Percentiles rank a stretch among this genome's conserved stretches.
phyloP scores from a whole-genome alignment of 2,113 vertebrate species.

The Physeter macrocephalus region DNA sequence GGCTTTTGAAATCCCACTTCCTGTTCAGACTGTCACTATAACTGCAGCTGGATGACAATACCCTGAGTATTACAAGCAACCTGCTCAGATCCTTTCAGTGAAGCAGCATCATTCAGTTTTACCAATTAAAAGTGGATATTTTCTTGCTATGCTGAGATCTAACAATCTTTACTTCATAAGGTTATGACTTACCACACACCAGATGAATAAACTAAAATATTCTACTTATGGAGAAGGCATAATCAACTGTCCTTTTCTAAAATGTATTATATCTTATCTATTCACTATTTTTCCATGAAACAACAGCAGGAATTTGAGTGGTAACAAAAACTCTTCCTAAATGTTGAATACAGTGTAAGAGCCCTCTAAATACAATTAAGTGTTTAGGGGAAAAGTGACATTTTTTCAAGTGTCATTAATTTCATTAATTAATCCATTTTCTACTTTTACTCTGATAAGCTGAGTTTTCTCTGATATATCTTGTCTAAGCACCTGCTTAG shows the following conservation, averaged over 20 bases:
- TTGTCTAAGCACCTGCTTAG: background rate
- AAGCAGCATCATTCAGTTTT: background rate
- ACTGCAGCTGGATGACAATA: background rate
- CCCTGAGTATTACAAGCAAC: background rate
- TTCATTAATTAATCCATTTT: background rate
- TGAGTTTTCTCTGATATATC: background rate
- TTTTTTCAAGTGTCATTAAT: background rate
- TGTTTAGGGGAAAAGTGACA: background rate
- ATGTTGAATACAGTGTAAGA: background rate
- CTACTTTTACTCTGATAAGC: background rate
- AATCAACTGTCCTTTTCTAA: background rate
- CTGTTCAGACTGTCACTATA: background rate
- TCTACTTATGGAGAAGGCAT: background rate
- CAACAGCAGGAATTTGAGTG: background rate
- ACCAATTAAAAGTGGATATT: conserved; percentile 24
- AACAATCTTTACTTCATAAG: background rate
- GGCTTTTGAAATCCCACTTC: conserved; percentile 26
- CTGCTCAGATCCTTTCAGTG: background rate
- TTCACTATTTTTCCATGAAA: background rate
- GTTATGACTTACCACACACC: background rate
- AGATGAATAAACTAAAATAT: background rate
- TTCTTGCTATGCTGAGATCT: background rate
- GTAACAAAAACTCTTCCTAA: background rate
- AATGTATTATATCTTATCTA: background rate
- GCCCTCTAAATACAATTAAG: background rate